Base-by-base conservation (phyloP, 2,113 vertebrate genomes). In the Lanius ludovicianus region DNA sequence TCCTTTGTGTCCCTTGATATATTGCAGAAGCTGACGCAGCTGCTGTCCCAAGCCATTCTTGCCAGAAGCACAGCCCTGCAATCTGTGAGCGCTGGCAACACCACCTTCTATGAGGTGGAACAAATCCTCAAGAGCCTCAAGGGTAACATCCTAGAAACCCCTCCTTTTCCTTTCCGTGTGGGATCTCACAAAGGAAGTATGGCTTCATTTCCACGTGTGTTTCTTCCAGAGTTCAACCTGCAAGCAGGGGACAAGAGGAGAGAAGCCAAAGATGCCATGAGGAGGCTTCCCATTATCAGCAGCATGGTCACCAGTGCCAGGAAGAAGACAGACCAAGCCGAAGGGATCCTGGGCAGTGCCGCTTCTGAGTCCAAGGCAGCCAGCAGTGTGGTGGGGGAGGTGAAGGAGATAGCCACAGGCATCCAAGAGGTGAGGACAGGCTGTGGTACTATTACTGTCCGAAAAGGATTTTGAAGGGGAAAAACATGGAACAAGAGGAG, bases 201-300 rank as follows among this genome's bases (percentile, higher is more conserved):
- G 11, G 46, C 49, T 93, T 74, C 47, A 75, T 77, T 62, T 77
- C 41, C 31, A 41, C 9, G 0, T 12, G 44, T 0, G 0, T 78
- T 84, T 74, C 41, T 90, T 73, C 70, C 93, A 99, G 99, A 98
- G 49, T 99, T 99, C 62, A 98, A 99, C 93, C 89, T 98, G 75
- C 98, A 99, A 95, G 98, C 99, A 5, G 97, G 68, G 20, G 82
- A 69, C 41, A 98, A 95, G 85, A 98, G 97, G 94, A 94, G 94
- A 49, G 96, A 97, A 91, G 98, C 99, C 1, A 97, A 98, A 39
- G 97, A 97, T 4, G 98, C 99, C 84, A 98, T 99, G 97, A 95
- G 62, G 16, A 99, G 97, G 83, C 98, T 99, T 14, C 96, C 97
- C 0, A 52, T 73, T 56, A 99, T 99, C 96, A 98, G 96, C 44